Conservation (phyloP, 2,797 vertebrate genomes). For the Alfaro cultratus region DNA sequence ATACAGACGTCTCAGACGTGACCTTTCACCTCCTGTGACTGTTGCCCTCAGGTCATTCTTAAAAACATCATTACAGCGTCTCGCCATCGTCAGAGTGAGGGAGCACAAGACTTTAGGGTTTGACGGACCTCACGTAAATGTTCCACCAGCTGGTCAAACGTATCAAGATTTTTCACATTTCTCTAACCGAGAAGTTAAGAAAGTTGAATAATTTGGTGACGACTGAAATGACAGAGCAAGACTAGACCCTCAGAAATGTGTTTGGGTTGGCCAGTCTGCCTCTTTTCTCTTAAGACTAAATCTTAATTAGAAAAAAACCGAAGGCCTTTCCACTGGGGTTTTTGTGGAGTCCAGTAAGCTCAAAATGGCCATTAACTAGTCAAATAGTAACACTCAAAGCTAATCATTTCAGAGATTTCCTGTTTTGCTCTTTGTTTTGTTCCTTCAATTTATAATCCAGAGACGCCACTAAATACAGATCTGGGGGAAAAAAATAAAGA, state of each 20-base stretch:
- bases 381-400: neutral
- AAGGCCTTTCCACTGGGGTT: neutral
- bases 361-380: neutral
- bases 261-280: neutral
- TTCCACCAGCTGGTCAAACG: neutral
- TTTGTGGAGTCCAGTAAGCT: neutral
- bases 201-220: neutral
- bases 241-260: neutral
- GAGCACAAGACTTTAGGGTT: neutral
- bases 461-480: neutral
- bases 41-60: neutral
- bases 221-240: neutral
- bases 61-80: neutral
- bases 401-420: neutral
- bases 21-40: neutral
- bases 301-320: neutral
- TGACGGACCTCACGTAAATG: neutral
- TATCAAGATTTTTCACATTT: neutral
- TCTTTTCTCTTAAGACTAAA: neutral
- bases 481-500: no score
- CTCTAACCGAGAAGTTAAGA: neutral
- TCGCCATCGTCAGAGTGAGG: neutral
- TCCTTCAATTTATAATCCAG: neutral
- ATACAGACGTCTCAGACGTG: neutral
- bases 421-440: neutral